Base-by-base conservation (phyloP, 2,797 vertebrate species). In the Thaleichthys pacificus region DNA sequence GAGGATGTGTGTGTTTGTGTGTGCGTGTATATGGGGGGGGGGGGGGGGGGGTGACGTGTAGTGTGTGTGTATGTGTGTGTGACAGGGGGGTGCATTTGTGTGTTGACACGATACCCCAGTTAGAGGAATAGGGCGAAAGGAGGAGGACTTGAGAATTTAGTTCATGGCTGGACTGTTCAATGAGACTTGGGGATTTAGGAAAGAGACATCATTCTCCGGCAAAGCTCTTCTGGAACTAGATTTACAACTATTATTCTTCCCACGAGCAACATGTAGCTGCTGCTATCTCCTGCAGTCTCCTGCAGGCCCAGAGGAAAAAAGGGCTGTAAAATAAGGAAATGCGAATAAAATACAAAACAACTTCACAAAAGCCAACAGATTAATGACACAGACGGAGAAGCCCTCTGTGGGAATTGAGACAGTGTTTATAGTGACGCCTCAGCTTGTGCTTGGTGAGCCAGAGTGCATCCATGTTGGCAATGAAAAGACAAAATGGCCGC, bases 141-240 rank as follows among this genome's bases (percentile, higher is more conserved):
- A 51, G 65, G 54, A 14, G 64, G 81, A 66, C 75, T 68, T 73
- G 49, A 74, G 73, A 72, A 61, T 35, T 35, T 1, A 35, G 32
- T 35, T 35, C 70, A 66, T 32, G 71, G 70, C 75, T 38, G 82
- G 82, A 88, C 88, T 86, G 68, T 32, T 17, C 74, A 83, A 87
- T 88, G 77, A 85, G 81, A 80, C 6, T 7, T 63, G 81, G 80
- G 84, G 85, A 79, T 80, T 71, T 79, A 72, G 71, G 26, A 78
- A n/a, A 60, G 66, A 87, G 60, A 84, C 72, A 74, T 69, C 61
- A 56, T 49, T 42, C 67, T 22, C 64, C 30, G 56, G 70, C 68
- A 21, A 87, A 77, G 69, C 83, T 78, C 80, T 70, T 83, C 66
- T 74, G 76, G 82, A 83, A 75, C 66, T 21, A 84, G 80, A 84